Conservation (phyloP, 2,113 vertebrate species). For the Talpa occidentalis region DNA sequence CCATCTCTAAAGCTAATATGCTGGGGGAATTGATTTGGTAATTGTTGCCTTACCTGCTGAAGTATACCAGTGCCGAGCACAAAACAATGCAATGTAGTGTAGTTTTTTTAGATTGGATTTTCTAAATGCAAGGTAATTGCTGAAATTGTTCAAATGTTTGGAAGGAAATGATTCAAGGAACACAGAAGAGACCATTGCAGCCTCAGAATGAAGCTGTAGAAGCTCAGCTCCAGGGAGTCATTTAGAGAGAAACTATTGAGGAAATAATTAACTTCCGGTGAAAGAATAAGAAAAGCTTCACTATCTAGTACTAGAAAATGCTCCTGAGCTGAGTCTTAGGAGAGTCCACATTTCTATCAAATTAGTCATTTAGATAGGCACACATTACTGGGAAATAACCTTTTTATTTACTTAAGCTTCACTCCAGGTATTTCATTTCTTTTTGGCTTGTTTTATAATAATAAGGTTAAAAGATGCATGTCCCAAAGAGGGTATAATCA, state of each 20-base stretch:
- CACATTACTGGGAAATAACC: background rate
- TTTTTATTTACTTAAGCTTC: background rate
- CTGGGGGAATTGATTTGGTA: slow-evolving; percentile 28
- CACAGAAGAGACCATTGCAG: background rate
- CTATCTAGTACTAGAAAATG: background rate
- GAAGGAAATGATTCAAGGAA: background rate
- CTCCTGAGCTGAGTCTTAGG: background rate
- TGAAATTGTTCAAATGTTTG: background rate
- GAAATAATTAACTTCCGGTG: background rate
- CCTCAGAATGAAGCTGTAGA: background rate
- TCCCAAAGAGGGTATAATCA: background rate
- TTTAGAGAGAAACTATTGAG: background rate
- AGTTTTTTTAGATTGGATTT: background rate
- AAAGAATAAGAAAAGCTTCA: background rate
- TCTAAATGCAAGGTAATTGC: slow-evolving; percentile 30
- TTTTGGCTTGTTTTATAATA: background rate
- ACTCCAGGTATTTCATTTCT: background rate
- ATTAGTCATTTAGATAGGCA: background rate
- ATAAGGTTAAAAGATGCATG: background rate
- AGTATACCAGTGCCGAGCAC: background rate
- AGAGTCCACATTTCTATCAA: background rate
- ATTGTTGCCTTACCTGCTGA: background rate
- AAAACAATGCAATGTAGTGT: background rate
- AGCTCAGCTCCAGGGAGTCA: background rate
- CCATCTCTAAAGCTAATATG: slow-evolving; percentile 41